Evolutionary conservation across 2,113 vertebrate genomes (phyloP).

Genomic region (Cebus imitator): DNA sequence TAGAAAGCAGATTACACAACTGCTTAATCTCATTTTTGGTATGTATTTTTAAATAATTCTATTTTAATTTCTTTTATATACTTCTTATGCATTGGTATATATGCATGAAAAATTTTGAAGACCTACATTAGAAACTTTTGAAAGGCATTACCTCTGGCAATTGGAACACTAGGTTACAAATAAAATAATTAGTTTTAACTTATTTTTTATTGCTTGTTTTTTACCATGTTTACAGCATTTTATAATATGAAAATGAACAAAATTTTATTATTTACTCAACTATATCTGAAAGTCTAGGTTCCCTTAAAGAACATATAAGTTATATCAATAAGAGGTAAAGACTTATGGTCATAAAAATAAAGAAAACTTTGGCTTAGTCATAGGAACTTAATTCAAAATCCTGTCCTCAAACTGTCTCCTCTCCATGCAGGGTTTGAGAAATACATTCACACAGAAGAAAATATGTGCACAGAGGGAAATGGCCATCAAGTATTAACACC

Average conservation of each 20-base stretch:
- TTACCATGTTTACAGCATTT: not conserved
- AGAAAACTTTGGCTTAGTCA: not conserved
- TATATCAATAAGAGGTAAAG: not conserved
- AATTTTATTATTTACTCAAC: constrained; percentile 8
- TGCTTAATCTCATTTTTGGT: not conserved
- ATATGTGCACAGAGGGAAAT: not conserved
- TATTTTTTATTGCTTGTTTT: not conserved
- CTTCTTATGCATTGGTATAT: not conserved
- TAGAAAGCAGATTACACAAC: not conserved
- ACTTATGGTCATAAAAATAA: not conserved
- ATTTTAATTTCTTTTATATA: not conserved
- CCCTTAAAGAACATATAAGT: not conserved
- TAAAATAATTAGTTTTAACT: not conserved
- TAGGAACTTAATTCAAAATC: constrained; percentile 17
- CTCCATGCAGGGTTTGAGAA: not conserved
- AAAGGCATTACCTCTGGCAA: not conserved
- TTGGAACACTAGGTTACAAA: not conserved
- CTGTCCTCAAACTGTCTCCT: not conserved
- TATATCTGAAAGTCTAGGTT: not conserved
- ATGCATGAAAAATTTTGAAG: not conserved
- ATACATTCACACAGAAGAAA: not conserved
- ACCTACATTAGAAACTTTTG: not conserved
- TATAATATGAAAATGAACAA: not conserved
- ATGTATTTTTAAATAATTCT: not conserved
- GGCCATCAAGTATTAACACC: not conserved